Evolutionary conservation across 2,113 vertebrate species (phyloP).

Genomic region (Xenotilapia leptura): DNA sequence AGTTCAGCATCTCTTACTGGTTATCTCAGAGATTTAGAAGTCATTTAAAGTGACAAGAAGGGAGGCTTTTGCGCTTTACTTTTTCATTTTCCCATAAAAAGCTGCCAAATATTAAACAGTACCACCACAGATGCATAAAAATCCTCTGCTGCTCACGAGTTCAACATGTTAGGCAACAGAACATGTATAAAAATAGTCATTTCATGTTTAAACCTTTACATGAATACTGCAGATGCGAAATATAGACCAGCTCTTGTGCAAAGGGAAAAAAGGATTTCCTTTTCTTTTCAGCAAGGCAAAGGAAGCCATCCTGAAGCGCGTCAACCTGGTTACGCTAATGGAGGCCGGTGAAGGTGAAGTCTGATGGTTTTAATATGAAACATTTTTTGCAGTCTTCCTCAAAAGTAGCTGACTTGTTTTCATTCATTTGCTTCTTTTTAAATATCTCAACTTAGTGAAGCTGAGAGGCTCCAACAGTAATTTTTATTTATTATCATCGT

Average conservation of each 20-base stretch:
- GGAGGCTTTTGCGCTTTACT: background rate
- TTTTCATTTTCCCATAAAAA: background rate
- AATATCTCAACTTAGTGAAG: background rate
- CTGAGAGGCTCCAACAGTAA: background rate
- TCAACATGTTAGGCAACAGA: background rate
- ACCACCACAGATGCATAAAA: background rate
- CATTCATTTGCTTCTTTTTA: background rate
- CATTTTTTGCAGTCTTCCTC: background rate
- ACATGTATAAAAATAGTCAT: background rate
- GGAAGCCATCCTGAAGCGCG: background rate
- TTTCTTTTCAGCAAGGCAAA: background rate
- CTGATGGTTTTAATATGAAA: constrained; percentile 22
- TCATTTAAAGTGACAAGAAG: background rate
- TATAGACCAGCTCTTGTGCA: background rate
- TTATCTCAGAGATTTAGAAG: background rate
- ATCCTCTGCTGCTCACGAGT: background rate
- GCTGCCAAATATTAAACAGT: background rate
- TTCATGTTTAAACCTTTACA: background rate
- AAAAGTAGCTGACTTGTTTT: constrained; percentile 1
- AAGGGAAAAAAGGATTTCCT: background rate
- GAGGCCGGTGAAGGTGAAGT: constrained; percentile 14
- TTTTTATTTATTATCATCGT: background rate
- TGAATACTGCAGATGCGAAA: background rate
- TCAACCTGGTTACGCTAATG: background rate
- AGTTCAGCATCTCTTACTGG: background rate